Evolutionary conservation across 2,113 vertebrate species (phyloP), one percentile per base, ranked within the genome.

Genomic region (Actinemys pallida): DNA sequence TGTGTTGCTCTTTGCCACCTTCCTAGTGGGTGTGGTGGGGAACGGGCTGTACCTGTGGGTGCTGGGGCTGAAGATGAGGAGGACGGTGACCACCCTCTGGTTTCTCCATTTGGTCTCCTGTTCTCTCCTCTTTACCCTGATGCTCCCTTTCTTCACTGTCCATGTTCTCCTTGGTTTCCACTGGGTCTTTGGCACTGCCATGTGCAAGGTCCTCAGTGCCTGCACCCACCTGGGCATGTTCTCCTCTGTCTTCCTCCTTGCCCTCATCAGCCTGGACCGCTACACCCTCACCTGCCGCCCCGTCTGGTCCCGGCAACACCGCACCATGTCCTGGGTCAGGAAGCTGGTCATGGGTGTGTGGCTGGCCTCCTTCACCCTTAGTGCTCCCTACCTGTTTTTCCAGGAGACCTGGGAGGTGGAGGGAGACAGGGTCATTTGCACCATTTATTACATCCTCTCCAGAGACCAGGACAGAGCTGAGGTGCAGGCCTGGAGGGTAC

Each of bases 151-250:
- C 65, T 72, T 72, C 35, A 39, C n/a, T 17, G 9, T 72, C 19
- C n/a, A 72, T 10, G 8, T 72, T n/a, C n/a, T 72, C 35, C 35
- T 72, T 19, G 65, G n/a, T 72, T 72, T 39, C 65, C 35, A 72
- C 65, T 72, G 65, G 65, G n/a, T 39, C n/a, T 39, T 72, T 1
- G 65, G 97, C 79, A 93, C 14, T 1, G 56, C 53, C 52, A 84
- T 94, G 72, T 98, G 97, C 90, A 97, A 98, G 79, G 7, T 97
- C n/a, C n/a, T 97, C 84, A 95, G n/a, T 39, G 9, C 65, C 65
- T 72, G n/a, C 65, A 22, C 9, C 9, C 10, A n/a, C 19, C 4
- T 72, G 65, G 35, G 65, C 19, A 39, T 72, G 35, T 72, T 72
- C n/a, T 39, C 65, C 65, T 72, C 65, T 2, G 90, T 97, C 39